phyloP scores from a whole-genome alignment of 1,140 invertebrate genomes.

The Colletes gigas region DNA sequence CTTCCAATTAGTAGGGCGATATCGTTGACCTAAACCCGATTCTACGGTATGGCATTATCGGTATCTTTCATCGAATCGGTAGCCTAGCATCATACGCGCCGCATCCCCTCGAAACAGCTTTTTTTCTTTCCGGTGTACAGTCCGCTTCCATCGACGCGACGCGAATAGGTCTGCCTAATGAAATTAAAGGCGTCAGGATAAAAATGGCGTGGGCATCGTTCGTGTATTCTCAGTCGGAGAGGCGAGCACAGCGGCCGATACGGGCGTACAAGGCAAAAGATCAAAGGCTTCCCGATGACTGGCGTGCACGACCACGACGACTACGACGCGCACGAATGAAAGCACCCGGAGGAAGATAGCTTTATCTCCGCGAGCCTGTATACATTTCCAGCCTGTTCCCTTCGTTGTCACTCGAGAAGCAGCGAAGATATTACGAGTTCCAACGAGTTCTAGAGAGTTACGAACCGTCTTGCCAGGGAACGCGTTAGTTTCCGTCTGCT shows the following conservation, averaged over 20 bases:
- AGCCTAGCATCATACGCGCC: too few relatives aligned
- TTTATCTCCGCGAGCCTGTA: conserved; percentile 33
- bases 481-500: conserved; percentile 49
- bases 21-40: too few relatives aligned
- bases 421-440: conserved; percentile 64
- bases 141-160: too few relatives aligned
- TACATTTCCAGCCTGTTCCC: conserved; percentile 40
- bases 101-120: too few relatives aligned
- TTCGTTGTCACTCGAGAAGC: conserved; percentile 56
- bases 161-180: conserved; percentile 15
- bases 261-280: conserved; percentile 47
- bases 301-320: conserved; percentile 1
- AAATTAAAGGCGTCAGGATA: conserved; percentile 49
- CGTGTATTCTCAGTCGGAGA: conserved; percentile 8
- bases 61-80: too few relatives aligned
- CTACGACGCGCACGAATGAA: neutral
- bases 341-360: neutral
- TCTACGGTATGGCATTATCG: too few relatives aligned
- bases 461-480: conserved; percentile 43
- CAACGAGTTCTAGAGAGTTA: conserved; percentile 65
- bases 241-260: conserved; percentile 1
- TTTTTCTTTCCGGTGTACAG: too few relatives aligned
- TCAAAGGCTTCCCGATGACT: conserved; percentile 54
- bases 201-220: conserved; percentile 36
- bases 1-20: too few relatives aligned